Evolutionary conservation across 1,140 invertebrate species (phyloP).

Genomic region (Drosophila gunungcola): DNA sequence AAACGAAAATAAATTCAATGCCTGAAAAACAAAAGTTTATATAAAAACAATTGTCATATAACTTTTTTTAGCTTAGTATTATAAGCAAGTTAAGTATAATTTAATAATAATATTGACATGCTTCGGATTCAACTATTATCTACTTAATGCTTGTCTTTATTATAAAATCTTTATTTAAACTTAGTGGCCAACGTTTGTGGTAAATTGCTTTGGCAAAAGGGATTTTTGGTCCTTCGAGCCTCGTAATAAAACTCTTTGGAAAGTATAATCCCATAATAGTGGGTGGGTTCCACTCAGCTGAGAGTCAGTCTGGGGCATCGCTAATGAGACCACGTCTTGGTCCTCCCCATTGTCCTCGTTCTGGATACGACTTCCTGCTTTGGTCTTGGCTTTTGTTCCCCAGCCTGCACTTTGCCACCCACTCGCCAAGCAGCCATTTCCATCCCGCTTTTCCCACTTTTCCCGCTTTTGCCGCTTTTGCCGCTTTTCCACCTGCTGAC

Average conservation of each 20-base stretch:
- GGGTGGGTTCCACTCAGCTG: slow-evolving; percentile 1
- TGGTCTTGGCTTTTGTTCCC: slow-evolving; percentile 55
- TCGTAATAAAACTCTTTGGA: not conserved
- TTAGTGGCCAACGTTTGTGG: no score
- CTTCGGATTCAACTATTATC: no score
- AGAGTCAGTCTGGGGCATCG: slow-evolving; percentile 53
- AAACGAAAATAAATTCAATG: no score
- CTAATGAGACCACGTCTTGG: slow-evolving; percentile 67
- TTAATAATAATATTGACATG: no score
- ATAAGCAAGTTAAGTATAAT: no score
- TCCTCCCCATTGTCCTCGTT: slow-evolving; percentile 46
- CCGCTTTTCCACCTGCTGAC: slow-evolving; percentile 60
- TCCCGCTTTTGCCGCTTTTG: slow-evolving; percentile 6
- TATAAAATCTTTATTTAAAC: no score
- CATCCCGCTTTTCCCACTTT: not conserved
- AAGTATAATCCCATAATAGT: not conserved
- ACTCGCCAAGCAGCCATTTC: not conserved
- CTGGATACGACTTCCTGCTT: slow-evolving; percentile 67
- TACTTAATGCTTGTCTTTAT: no score
- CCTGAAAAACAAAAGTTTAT: no score
- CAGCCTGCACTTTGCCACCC: slow-evolving; percentile 9
- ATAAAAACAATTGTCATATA: no score
- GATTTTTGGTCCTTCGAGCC: no score
- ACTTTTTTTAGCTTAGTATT: no score
- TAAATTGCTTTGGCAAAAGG: no score